Base-by-base conservation (phyloP, 2,113 vertebrate species). In the Hypomesus transpacificus region DNA sequence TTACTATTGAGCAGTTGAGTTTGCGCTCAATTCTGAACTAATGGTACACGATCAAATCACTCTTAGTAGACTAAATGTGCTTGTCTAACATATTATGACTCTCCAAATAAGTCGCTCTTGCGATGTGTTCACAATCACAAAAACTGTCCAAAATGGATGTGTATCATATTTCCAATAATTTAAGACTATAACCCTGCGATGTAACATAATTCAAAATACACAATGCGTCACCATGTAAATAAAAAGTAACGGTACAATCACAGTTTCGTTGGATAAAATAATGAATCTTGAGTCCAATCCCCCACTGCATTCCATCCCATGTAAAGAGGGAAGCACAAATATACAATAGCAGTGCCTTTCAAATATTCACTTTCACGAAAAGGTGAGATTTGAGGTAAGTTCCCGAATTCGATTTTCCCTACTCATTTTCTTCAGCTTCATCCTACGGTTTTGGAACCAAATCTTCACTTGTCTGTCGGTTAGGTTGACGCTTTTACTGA, bases 391-490 rank as follows among this genome's bases (percentile, higher is more conserved):
- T 88, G 96, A 96, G 89, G 96, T 99, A 84, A 99, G 93, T 96
- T 98, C 96, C 79, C 97, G 96, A 91, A 98, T 98, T 90, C 97
- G 95, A 88, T 98, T 98, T 89, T 99, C 97, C 83, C 97, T 92
- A 92, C 95, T 99, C 96, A 98, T 98, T 93, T 99, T 99, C 94
- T 99, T 99, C 84, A 99, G 95, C 87, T 99, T 99, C 97, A 99
- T 99, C 92, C 97, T 96, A 92, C 97, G 97, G 93, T 99, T 99
- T 91, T 98, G 96, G 91, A 99, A 98, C 97, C 97, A 99, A 88
- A 98, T 99, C 94, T 99, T 99, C 91, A 98, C 97, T 95, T 99
- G 97, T 91, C 97, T 95, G 94, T 99, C 97, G 92, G 95, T 96
- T 90, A 99, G 95, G 93, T 98, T 97, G 91, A 99, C 96, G 88